Conservation (phyloP, 35 echinoderm and acorn worm genomes). For the Apostichopus japonicus region DNA sequence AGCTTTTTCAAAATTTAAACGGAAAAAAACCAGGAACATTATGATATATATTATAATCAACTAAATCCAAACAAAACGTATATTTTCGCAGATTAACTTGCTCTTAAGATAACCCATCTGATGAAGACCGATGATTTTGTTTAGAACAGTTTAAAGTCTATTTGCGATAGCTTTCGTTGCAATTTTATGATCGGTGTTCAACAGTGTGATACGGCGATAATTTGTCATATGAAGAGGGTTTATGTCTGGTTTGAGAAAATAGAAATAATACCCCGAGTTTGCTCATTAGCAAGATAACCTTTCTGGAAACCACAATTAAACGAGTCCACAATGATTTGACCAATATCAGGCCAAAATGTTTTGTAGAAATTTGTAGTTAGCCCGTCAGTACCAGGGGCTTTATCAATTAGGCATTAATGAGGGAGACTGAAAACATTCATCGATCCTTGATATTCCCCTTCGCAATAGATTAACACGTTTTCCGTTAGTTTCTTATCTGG, state of each 20-base stretch:
- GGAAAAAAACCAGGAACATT: too few species aligned
- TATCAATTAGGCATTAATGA: conserved; percentile 37
- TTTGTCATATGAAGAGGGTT: neutral
- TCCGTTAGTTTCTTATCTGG: neutral
- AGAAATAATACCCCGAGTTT: conserved; percentile 44
- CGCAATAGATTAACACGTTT: neutral
- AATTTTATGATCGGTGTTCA: conserved; percentile 54
- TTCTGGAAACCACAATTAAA: conserved; percentile 29
- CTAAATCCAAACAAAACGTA: too few species aligned
- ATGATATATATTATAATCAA: too few species aligned
- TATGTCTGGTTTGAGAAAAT: neutral
- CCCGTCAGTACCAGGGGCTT: conserved; percentile 36
- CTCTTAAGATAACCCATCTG: too few species aligned
- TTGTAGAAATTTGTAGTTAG: conserved; percentile 32
- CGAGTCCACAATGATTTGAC: neutral
- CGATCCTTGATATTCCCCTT: neutral
- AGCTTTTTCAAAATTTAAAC: too few species aligned
- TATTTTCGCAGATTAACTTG: too few species aligned
- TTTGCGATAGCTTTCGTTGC: conserved; percentile 29
- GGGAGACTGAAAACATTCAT: conserved; percentile 1
- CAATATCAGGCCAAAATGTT: conserved; percentile 26
- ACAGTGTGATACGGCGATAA: conserved; percentile 9
- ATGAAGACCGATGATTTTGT: conserved; percentile 15
- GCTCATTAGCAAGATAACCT: neutral
- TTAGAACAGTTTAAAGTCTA: conserved; percentile 36